phyloP scores from a whole-genome alignment of 1,140 invertebrate genomes.

The Dreissena rostriformis region DNA sequence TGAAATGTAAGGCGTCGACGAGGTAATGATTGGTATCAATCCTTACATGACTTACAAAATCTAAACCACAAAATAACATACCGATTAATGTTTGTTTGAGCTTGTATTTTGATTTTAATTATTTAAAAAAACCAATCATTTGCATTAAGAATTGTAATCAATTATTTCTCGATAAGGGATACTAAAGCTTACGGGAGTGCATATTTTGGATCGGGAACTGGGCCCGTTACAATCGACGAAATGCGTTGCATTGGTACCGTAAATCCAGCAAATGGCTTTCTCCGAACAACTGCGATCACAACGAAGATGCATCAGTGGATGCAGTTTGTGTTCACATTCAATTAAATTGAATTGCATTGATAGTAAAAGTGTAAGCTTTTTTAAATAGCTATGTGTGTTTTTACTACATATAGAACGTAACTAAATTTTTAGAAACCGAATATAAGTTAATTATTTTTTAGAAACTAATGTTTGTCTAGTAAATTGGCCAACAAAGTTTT shows the following conservation, averaged over 20 bases:
- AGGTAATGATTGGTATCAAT: too few species aligned
- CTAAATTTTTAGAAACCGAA: too few species aligned
- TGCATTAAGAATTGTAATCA: too few species aligned
- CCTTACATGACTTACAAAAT: too few species aligned
- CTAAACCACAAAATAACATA: too few species aligned
- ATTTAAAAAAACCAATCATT: too few species aligned
- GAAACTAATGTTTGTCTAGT: conserved; percentile 14
- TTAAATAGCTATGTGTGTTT: background rate
- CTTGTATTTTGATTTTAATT: too few species aligned
- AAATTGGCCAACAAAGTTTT: background rate
- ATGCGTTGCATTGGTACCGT: conserved; percentile 9
- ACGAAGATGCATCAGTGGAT: conserved; percentile 26
- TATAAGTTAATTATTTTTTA: background rate
- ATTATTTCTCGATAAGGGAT: background rate
- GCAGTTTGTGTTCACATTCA: conserved; percentile 11
- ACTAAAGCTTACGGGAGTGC: background rate
- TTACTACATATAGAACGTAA: too few species aligned
- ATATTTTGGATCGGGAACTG: conserved; percentile 5
- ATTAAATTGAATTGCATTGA: background rate
- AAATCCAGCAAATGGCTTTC: conserved; percentile 11
- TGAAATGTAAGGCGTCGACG: too few species aligned
- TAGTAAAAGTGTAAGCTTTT: background rate
- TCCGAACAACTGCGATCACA: conserved; percentile 3
- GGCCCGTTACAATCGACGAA: conserved; percentile 1
- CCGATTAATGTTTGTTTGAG: too few species aligned